A percentile compares a stretch with the other conserved stretches of the same genome.
These are phyloP conservation scores for Chalcosyrphus nemorum DNA, from an alignment of 2,888 invertebrate genomes.

Conservation along the genomic window DNA sequence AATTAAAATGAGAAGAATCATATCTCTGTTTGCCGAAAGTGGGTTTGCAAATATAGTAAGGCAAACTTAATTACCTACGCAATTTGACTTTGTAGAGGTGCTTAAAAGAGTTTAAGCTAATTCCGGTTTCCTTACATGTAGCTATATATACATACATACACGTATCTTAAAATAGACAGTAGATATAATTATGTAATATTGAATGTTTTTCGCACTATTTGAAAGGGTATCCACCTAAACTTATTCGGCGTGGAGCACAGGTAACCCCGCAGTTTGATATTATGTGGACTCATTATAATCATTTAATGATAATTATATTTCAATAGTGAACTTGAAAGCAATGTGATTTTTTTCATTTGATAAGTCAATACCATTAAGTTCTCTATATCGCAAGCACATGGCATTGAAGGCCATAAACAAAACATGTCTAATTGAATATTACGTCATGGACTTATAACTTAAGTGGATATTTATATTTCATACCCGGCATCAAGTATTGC, in stretches of 20 bases:
- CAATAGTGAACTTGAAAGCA: constrained; percentile 2
- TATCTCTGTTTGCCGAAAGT: no score
- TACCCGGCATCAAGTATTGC: constrained; percentile 99
- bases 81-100: not conserved
- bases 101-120: not conserved
- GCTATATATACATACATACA: not conserved
- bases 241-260: not conserved
- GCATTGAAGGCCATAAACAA: not conserved
- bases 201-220: not conserved
- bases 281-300: not conserved
- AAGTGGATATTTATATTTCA: not conserved
- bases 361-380: not conserved
- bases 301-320: not conserved
- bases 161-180: not conserved
- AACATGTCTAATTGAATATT: not conserved
- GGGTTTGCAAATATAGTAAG: no score
- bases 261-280: not conserved
- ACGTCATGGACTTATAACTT: not conserved
- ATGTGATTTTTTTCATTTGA: not conserved
- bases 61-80: not conserved
- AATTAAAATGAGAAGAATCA: no score
- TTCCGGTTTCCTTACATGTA: not conserved
- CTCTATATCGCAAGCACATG: not conserved
- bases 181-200: no score
- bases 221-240: not conserved